Evolutionary conservation across 2,888 invertebrate species (phyloP).

Genomic region (Bimastos eiseni): DNA sequence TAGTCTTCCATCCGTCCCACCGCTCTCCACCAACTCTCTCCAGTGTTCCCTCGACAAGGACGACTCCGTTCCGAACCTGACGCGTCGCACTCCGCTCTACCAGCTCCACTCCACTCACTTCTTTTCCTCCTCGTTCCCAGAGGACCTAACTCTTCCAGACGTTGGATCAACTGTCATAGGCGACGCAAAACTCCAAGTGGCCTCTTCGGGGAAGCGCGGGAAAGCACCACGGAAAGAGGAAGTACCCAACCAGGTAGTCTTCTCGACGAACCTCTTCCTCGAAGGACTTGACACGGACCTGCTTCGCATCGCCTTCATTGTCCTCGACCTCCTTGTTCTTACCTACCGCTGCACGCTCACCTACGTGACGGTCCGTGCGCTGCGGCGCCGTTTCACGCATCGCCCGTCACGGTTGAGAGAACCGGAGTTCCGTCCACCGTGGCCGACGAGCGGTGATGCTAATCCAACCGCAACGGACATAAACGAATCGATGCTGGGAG

Average conservation of each 20-base stretch:
- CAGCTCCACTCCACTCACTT: conserved; percentile 32
- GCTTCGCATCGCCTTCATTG: conserved; percentile 41
- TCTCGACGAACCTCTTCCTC: conserved; percentile 38
- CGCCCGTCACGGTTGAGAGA: neutral
- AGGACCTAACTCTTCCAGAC: neutral
- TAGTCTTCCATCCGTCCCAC: conserved; percentile 25
- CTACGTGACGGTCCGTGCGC: conserved; percentile 35
- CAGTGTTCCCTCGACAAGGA: conserved; percentile 7
- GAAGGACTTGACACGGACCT: conserved; percentile 35
- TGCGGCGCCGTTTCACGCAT: neutral
- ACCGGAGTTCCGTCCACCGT: neutral
- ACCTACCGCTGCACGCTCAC: conserved; percentile 41
- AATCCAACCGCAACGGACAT: neutral
- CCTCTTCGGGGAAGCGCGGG: neutral
- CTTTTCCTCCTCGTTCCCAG: neutral
- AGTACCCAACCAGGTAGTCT: neutral
- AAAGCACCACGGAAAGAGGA: conserved; percentile 21
- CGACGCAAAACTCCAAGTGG: neutral
- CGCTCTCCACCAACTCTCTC: neutral
- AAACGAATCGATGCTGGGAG: neutral
- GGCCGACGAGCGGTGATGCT: neutral
- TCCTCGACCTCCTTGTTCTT: conserved; percentile 42
- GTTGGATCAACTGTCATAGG: neutral
- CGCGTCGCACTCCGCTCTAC: conserved; percentile 23
- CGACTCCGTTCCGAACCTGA: conserved; percentile 25